Evolutionary conservation across 2,888 invertebrate genomes (phyloP), one percentile per base, ranked within the genome.

Genomic region (Cremastinae sp.): DNA sequence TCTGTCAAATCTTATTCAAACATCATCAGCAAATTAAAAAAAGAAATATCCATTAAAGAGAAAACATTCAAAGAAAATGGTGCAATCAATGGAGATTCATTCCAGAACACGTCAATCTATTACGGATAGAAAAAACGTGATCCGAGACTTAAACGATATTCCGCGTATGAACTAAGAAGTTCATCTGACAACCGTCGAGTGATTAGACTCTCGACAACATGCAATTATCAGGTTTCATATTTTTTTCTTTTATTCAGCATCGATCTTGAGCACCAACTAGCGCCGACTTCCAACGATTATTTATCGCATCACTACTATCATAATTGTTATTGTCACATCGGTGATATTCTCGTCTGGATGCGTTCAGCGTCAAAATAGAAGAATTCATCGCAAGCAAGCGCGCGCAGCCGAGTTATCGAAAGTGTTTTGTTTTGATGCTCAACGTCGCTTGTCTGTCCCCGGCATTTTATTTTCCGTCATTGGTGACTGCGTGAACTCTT

Each of bases 181-280:
- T n/a, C 10, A 22, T 39, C 41, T 53, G n/a, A 28, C 16, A 2
- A 28, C 28, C 35, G 39, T 35, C 41, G 14, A 51, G 43, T 12
- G 55, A 49, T 35, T 22, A 43, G 49, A 65, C 9, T 62, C 47
- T 71, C 35, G 28, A 51, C 65, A 66, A 59, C 65, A 37, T 12
- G 16, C 43, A 62, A 68, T 74, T 62, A 74, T 68, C 68, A 9
- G 47, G 12, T 22, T 66, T 39, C 61, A 37, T 18, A 51, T n/a
- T n/a, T n/a, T n/a, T n/a, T n/a, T n/a, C n/a, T n/a, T n/a, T n/a
- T n/a, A n/a, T n/a, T n/a, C n/a, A n/a, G n/a, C n/a, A 72, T 65
- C 62, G 55, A 49, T 20, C 43, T 22, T 51, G 14, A n/a, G n/a
- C 16, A n/a, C 22, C 16, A n/a, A 64, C 37, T 47, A 39, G 35